phyloP scores from a whole-genome alignment of 2,888 invertebrate genomes.

The Drosophila anomelani region DNA sequence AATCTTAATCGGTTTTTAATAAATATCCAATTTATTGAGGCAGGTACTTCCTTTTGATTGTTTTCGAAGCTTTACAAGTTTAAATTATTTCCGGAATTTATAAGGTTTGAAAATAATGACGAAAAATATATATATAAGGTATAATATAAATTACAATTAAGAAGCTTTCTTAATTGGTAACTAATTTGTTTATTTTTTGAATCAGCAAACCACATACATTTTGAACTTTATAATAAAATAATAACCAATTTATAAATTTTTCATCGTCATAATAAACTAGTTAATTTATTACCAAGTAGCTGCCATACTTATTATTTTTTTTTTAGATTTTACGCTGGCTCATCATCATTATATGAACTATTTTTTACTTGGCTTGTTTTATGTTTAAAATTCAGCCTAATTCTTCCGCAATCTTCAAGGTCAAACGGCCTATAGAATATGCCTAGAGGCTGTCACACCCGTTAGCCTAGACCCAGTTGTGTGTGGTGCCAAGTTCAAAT shows the following conservation, averaged over 20 bases:
- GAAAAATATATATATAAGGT: too few species aligned
- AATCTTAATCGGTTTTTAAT: background rate
- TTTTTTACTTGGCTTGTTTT: background rate
- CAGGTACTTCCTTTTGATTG: background rate
- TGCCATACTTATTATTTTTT: too few species aligned
- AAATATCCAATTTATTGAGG: background rate
- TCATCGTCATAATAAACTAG: background rate
- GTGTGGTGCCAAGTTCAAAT: slow-evolving; percentile 29
- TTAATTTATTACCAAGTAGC: too few species aligned
- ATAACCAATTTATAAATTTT: background rate
- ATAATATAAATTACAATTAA: background rate
- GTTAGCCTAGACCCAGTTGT: slow-evolving; percentile 34
- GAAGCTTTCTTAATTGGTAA: background rate
- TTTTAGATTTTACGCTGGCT: background rate
- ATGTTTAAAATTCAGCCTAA: background rate
- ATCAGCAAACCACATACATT: background rate
- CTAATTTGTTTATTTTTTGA: background rate
- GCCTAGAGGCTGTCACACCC: slow-evolving; percentile 29
- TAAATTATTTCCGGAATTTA: too few species aligned
- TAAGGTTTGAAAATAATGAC: background rate
- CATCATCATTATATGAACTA: background rate
- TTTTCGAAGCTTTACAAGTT: too few species aligned
- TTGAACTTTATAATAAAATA: background rate
- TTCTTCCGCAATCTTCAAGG: slow-evolving; percentile 17
- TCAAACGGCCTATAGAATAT: slow-evolving; percentile 5